Conservation (phyloP, 2,888 invertebrate genomes). For the Yponomeuta malinellus region DNA sequence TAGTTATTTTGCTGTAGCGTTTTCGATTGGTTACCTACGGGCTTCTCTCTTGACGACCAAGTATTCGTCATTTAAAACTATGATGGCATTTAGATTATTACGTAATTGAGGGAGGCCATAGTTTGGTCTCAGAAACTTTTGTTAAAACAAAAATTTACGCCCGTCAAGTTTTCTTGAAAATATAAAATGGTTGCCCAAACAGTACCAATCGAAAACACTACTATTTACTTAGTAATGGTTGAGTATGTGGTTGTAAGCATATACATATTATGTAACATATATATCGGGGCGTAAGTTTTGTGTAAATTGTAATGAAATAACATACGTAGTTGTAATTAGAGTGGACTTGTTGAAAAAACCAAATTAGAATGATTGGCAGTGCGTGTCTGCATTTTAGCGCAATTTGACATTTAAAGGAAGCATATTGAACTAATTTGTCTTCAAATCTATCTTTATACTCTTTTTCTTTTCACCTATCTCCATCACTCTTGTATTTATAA, state of each 20-base stretch:
- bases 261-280: conserved; percentile 65
- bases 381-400: conserved; percentile 78
- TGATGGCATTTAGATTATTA: neutral
- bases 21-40: conserved; percentile 18
- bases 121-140: neutral
- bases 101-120: neutral
- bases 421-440: conserved; percentile 67
- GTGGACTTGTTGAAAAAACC: conserved; percentile 36
- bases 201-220: conserved; percentile 28
- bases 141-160: neutral
- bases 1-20: conserved; percentile 21
- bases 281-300: conserved; percentile 52
- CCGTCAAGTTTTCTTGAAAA: neutral
- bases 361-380: conserved; percentile 60
- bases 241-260: conserved; percentile 70
- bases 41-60: neutral
- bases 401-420: conserved; percentile 60
- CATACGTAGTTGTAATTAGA: conserved; percentile 49
- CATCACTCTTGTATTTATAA: conserved; percentile 21
- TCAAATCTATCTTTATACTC: conserved; percentile 19
- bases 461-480: conserved; percentile 22
- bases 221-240: conserved; percentile 52
- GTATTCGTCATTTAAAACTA: neutral
- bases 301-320: conserved; percentile 52
- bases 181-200: conserved; percentile 5